These are phyloP conservation scores for Poecilobothrus nobilitatus DNA, from an alignment of 2,888 invertebrate genomes.

Conservation along the genomic window DNA sequence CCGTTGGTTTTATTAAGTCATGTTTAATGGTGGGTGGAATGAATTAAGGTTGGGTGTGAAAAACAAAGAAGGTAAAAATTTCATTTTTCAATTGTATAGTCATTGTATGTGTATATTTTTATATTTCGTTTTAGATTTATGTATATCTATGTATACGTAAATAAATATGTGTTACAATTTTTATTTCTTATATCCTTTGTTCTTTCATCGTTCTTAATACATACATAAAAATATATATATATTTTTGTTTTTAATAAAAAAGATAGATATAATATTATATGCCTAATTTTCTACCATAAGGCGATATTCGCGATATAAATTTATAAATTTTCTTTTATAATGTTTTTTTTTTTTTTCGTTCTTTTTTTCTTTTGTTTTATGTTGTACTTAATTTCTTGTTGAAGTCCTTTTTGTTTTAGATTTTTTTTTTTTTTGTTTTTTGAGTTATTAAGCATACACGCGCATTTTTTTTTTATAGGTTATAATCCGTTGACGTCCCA, in stretches of 20 bases:
- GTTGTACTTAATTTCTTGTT: not conserved
- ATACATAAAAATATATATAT: not conserved
- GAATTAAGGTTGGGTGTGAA: not conserved
- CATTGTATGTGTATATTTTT: too few species aligned
- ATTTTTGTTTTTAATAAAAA: not conserved
- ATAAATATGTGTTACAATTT: not conserved
- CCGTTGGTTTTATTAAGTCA: not conserved
- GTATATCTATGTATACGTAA: too few species aligned
- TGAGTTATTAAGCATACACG: conserved; percentile 1
- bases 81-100: not conserved
- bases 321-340: not conserved
- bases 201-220: not conserved
- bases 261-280: not conserved
- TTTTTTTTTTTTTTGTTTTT: not conserved
- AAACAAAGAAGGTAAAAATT: not conserved
- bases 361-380: not conserved
- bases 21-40: not conserved
- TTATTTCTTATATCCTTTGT: not conserved
- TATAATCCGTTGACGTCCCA: conserved; percentile 2
- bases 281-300: conserved; percentile 4
- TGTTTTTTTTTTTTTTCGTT: not conserved
- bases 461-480: not conserved
- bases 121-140: too few species aligned
- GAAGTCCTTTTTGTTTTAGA: not conserved
- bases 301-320: not conserved